phyloP scores from a whole-genome alignment of 2,888 invertebrate genomes.

The Cepaea hortensis region DNA sequence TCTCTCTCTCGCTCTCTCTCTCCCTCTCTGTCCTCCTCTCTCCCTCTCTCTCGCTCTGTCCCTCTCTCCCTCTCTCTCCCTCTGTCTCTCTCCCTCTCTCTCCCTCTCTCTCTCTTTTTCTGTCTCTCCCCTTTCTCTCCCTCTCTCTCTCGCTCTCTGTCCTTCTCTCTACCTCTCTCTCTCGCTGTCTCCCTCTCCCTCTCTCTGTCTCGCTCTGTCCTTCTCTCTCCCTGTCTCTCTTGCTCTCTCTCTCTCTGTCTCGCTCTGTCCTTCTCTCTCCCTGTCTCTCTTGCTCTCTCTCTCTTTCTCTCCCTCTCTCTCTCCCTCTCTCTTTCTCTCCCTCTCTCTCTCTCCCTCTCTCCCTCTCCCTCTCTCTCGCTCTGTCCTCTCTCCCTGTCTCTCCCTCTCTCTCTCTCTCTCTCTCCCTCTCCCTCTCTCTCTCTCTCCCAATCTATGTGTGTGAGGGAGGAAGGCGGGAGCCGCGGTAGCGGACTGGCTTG shows the following conservation, averaged over 20 bases:
- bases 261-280: not conserved
- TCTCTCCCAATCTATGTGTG: too few species aligned
- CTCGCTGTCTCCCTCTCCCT: not conserved
- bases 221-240: not conserved
- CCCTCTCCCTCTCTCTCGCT: too few species aligned
- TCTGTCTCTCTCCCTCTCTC: not conserved
- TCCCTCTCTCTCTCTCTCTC: not conserved
- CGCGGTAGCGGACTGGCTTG: too few species aligned
- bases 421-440: not conserved
- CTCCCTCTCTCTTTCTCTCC: not conserved
- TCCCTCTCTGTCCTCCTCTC: too few species aligned
- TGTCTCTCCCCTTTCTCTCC: not conserved
- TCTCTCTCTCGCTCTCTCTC: too few species aligned
- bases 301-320: not conserved
- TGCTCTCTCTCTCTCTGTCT: not conserved
- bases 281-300: not conserved
- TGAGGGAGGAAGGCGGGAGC: too few species aligned
- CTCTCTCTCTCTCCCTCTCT: not conserved
- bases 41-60: not conserved
- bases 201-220: not conserved
- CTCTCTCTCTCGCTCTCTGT: not conserved
- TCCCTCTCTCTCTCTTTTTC: not conserved
- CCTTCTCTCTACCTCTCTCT: not conserved
- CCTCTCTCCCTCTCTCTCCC: not conserved
- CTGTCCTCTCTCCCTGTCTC: not conserved